A percentile compares a stretch with the other conserved stretches of the same genome.
Evolutionary conservation across 2,797 vertebrate species (phyloP).

Genomic region (Sebastiscus tertius): DNA sequence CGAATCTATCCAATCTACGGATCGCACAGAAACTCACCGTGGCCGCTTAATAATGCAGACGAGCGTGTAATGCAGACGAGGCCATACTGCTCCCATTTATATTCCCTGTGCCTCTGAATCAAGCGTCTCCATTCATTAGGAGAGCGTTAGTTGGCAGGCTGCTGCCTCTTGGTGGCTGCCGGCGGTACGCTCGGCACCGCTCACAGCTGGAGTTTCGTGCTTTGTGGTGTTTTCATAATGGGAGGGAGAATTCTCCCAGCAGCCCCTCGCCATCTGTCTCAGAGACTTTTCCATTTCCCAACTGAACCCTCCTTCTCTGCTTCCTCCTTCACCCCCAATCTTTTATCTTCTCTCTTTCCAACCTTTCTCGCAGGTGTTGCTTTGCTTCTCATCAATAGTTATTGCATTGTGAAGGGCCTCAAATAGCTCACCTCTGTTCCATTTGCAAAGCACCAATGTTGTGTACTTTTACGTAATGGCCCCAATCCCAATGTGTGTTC

Average conservation of each 20-base stretch:
- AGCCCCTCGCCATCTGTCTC: conserved; percentile 67
- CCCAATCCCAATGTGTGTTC: too few species aligned
- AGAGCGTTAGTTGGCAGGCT: conserved; percentile 53
- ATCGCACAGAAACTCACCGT: conserved; percentile 19
- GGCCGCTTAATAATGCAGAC: conserved; percentile 31
- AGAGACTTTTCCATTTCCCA: conserved; percentile 44
- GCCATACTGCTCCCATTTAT: conserved; percentile 1
- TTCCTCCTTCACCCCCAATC: conserved; percentile 21
- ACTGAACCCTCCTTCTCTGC: neutral
- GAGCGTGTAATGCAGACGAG: conserved; percentile 2
- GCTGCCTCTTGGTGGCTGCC: conserved; percentile 61
- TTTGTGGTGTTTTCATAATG: conserved; percentile 48
- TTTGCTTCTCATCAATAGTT: conserved; percentile 1
- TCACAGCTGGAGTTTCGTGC: conserved; percentile 58
- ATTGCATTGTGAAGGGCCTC: neutral
- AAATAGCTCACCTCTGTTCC: neutral
- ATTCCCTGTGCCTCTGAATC: conserved; percentile 21
- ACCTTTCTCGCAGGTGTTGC: conserved; percentile 4
- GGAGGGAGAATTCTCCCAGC: conserved; percentile 11
- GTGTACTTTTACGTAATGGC: neutral
- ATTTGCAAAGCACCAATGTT: neutral
- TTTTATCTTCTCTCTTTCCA: neutral
- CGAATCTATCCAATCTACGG: conserved; percentile 46
- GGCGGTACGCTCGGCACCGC: conserved; percentile 26
- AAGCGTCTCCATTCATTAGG: conserved; percentile 49